A percentile compares a stretch with the other conserved stretches of the same genome.
Conservation (phyloP, 1,140 invertebrate species). For the Carposina sasakii region DNA sequence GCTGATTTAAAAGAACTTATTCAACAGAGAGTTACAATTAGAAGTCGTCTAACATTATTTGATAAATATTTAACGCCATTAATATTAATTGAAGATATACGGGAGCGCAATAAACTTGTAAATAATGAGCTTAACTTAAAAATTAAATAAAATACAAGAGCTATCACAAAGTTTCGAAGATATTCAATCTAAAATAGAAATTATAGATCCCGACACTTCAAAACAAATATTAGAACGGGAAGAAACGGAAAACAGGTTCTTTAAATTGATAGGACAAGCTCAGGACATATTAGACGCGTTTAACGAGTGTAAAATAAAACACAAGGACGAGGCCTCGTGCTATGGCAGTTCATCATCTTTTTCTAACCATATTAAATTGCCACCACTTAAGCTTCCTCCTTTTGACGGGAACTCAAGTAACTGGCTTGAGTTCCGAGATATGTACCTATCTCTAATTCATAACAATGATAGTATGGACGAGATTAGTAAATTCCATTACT, state of each 20-base stretch:
- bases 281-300: neutral
- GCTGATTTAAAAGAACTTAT: conserved; percentile 1
- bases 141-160: conserved; percentile 2
- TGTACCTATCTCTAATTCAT: conserved; percentile 1
- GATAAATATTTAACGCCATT: conserved; percentile 7
- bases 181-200: conserved; percentile 2
- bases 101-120: neutral
- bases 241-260: conserved; percentile 6
- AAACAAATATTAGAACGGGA: neutral
- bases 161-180: conserved; percentile 1
- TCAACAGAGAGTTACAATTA: neutral
- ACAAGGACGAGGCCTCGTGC: too few species aligned
- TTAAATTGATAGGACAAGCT: neutral
- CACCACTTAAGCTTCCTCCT: conserved; percentile 1
- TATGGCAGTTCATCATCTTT: neutral
- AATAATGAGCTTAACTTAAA: neutral
- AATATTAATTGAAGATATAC: neutral
- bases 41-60: conserved; percentile 7
- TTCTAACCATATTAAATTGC: conserved; percentile 1
- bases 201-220: neutral
- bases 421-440: conserved; percentile 6
- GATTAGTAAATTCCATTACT: conserved; percentile 7
- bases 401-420: neutral
- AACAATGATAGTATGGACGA: conserved; percentile 1
- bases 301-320: neutral